Percentiles rank a stretch among this genome's conserved stretches.
These are phyloP conservation scores for Zosterops lateralis DNA, from an alignment of 2,113 vertebrate genomes.

Conservation along the genomic window DNA sequence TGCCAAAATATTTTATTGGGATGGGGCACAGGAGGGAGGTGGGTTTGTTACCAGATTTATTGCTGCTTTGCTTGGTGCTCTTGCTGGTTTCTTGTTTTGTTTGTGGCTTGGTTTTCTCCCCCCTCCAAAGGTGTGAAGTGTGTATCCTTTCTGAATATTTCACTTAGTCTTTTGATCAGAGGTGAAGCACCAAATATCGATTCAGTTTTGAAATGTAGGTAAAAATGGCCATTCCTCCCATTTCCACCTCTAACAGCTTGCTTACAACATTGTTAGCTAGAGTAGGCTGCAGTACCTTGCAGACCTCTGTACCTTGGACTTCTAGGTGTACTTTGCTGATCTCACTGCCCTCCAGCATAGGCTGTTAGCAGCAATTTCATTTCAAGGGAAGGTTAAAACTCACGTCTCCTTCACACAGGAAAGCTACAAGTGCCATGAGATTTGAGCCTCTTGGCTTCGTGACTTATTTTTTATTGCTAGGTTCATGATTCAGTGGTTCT, in stretches of 20 bases:
- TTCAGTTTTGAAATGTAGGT: background rate
- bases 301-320: background rate
- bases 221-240: background rate
- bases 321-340: background rate
- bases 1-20: background rate
- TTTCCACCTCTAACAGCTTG: background rate
- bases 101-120: background rate
- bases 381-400: background rate
- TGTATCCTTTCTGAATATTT: background rate
- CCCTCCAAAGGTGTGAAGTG: accelerated
- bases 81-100: background rate
- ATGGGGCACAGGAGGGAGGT: background rate
- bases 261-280: background rate
- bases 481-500: constrained; percentile 23
- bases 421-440: background rate
- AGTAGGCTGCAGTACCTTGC: background rate
- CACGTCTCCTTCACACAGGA: background rate
- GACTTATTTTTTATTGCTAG: background rate
- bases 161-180: background rate
- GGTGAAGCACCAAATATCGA: background rate
- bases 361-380: background rate
- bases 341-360: accelerated
- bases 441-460: background rate
- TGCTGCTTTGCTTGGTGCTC: background rate
- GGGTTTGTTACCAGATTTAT: background rate